A percentile compares a stretch with the other conserved stretches of the same genome.
These are phyloP conservation scores for Desoria tigrina DNA, from an alignment of 2,888 invertebrate species.

Conservation along the genomic window DNA sequence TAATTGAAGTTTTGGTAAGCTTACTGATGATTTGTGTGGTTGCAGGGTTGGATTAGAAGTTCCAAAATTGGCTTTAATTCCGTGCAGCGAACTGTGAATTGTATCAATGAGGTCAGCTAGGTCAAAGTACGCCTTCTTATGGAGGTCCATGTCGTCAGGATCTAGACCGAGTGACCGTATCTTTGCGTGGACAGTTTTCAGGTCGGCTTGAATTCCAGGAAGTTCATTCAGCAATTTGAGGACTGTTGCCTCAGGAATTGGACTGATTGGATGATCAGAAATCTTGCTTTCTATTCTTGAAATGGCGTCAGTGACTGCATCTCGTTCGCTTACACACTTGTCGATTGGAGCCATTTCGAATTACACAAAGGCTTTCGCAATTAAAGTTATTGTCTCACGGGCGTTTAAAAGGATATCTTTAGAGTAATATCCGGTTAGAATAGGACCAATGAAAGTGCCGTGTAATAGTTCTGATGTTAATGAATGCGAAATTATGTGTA, in stretches of 20 bases:
- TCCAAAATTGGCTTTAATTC: too few species aligned
- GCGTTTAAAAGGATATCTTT: neutral
- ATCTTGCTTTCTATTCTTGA: neutral
- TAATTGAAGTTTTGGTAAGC: slow-evolving; percentile 25
- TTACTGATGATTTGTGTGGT: neutral
- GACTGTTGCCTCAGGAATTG: neutral
- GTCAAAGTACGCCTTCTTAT: neutral
- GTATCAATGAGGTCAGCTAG: neutral
- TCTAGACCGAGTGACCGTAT: neutral
- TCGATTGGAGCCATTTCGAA: slow-evolving; percentile 2
- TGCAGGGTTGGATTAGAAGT: too few species aligned
- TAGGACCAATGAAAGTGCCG: neutral
- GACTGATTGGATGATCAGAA: neutral
- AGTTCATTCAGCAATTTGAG: neutral
- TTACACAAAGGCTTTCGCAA: too few species aligned
- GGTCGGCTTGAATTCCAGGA: neutral
- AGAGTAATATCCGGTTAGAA: slow-evolving; percentile 4
- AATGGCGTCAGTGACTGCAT: neutral
- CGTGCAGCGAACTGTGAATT: neutral
- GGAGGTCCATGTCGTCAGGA: neutral
- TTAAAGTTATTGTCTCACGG: neutral
- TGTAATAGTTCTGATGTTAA: too few species aligned
- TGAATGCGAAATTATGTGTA: too few species aligned
- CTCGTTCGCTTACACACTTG: neutral
- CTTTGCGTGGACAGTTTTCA: neutral